These are phyloP conservation scores for Chelon auratus DNA, from an alignment of 2,797 vertebrate genomes.

Conservation along the genomic window DNA sequence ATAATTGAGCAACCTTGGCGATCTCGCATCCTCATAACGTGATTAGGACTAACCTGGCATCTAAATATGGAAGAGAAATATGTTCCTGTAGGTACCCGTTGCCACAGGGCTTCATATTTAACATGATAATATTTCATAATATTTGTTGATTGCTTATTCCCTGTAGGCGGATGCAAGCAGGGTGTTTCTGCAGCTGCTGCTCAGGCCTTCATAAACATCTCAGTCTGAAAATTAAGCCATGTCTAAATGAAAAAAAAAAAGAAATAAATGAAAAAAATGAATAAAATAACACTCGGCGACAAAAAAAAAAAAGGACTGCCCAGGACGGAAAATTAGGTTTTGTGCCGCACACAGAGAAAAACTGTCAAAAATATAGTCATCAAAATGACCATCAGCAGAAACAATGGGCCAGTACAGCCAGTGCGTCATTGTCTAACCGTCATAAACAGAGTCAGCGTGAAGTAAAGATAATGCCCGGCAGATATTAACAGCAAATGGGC, in stretches of 20 bases:
- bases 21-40: slow-evolving; percentile 75
- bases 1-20: slow-evolving; percentile 82
- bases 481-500: slow-evolving; percentile 64
- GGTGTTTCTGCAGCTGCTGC: slow-evolving; percentile 36
- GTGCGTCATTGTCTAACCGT: slow-evolving; percentile 44
- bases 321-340: not conserved
- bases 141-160: slow-evolving; percentile 67
- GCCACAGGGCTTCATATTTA: slow-evolving; percentile 67
- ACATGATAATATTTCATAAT: slow-evolving; percentile 72
- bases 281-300: not conserved
- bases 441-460: slow-evolving; percentile 64
- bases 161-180: slow-evolving; percentile 57
- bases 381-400: slow-evolving; percentile 34
- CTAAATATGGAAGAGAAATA: slow-evolving; percentile 75
- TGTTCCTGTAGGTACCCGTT: slow-evolving; percentile 66
- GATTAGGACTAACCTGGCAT: slow-evolving; percentile 82
- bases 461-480: slow-evolving; percentile 53
- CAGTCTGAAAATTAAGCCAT: slow-evolving; percentile 27
- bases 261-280: not conserved
- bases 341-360: no score
- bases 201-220: slow-evolving; percentile 37
- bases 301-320: slow-evolving; percentile 11
- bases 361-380: slow-evolving; percentile 26
- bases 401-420: slow-evolving; percentile 56
- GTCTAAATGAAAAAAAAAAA: slow-evolving; percentile 29